Conservation (phyloP, 1,140 invertebrate genomes). For the Drosophila eugracilis region DNA sequence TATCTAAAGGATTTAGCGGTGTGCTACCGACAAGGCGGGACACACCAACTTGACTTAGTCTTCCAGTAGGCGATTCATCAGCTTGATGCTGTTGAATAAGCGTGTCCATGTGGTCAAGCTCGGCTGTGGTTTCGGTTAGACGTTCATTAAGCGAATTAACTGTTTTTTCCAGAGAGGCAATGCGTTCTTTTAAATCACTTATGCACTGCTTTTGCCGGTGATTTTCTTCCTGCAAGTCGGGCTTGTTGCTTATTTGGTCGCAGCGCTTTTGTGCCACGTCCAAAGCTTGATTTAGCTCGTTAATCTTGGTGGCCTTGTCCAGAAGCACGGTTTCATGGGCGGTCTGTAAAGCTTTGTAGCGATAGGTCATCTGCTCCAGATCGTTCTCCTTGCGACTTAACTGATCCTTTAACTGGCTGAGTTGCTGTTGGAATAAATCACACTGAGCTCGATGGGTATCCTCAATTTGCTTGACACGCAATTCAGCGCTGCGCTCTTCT, state of each 20-base stretch:
- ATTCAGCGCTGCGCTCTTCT: constrained; percentile 63
- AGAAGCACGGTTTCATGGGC: constrained; percentile 86
- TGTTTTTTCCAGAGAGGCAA: constrained; percentile 67
- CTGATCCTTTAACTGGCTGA: constrained; percentile 60
- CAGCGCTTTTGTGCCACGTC: constrained; percentile 85
- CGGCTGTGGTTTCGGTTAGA: constrained; percentile 64
- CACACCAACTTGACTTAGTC: constrained; percentile 48
- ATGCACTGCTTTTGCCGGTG: constrained; percentile 62
- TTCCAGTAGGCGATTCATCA: constrained; percentile 52
- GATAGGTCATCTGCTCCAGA: constrained; percentile 85
- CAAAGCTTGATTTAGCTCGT: constrained; percentile 85
- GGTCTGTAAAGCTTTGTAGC: constrained; percentile 86
- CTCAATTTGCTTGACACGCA: constrained; percentile 66
- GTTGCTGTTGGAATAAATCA: constrained; percentile 72
- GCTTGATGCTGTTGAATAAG: constrained; percentile 70
- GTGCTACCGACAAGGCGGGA: constrained; percentile 67
- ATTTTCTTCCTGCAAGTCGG: constrained; percentile 58
- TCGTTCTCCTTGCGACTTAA: constrained; percentile 85
- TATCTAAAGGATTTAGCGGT: constrained; percentile 63
- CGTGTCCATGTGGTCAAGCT: constrained; percentile 79
- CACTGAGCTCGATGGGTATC: constrained; percentile 72
- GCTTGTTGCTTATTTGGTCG: constrained; percentile 48
- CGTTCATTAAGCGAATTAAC: constrained; percentile 63
- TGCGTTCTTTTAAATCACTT: constrained; percentile 58
- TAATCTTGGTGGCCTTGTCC: constrained; percentile 86